Percentiles rank a stretch among this genome's conserved stretches.
Conservation (phyloP, 2,888 invertebrate species). For the Phoronis australis region DNA sequence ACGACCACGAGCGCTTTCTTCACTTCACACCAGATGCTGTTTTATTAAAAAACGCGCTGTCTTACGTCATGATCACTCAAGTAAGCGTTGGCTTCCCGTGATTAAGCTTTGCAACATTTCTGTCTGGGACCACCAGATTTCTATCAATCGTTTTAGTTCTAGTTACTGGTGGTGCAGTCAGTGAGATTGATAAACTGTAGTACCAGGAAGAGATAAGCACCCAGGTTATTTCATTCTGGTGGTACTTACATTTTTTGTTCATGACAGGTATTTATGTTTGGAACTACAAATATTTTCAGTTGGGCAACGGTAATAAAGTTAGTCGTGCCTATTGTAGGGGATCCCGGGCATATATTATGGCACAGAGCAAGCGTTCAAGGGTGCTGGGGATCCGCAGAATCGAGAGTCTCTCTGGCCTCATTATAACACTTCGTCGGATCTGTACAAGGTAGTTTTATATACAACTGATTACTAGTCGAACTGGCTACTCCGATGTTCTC, state of each 20-base stretch:
- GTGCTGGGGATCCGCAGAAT: neutral
- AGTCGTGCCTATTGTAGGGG: no score
- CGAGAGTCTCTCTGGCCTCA: neutral
- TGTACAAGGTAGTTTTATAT: constrained; percentile 57
- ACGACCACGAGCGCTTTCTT: neutral
- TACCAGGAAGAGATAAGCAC: no score
- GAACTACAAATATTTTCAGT: no score
- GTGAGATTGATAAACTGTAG: no score
- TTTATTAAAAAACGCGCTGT: neutral
- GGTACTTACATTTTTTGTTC: no score
- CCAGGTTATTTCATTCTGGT: no score
- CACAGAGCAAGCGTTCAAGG: neutral
- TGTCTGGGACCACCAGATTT: no score
- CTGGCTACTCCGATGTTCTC: constrained; percentile 87
- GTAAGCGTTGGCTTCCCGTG: neutral
- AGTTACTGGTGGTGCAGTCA: no score
- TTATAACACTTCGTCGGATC: neutral
- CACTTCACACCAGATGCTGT: neutral
- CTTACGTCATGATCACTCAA: neutral
- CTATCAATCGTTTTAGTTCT: no score
- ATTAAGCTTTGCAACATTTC: no score
- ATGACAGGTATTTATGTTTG: no score
- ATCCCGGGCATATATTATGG: neutral
- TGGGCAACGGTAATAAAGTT: no score
- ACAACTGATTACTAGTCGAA: constrained; percentile 93